Evolutionary conservation across 1,140 invertebrate genomes (phyloP).

Genomic region (Drosophila santomea): DNA sequence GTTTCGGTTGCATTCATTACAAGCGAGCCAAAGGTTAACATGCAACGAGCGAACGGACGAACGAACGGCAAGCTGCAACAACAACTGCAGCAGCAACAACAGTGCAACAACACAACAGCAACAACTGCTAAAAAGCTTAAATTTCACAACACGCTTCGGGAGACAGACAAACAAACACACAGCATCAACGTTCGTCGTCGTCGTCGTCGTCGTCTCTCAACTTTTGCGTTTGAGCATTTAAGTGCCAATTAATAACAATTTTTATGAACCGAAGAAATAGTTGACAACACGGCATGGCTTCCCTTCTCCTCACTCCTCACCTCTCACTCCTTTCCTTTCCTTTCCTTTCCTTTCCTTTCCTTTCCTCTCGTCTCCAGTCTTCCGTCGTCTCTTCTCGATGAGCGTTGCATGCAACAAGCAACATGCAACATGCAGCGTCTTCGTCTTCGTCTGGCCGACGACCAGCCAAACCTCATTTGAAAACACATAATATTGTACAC

Average conservation of each 20-base stretch:
- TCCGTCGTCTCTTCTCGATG: slow-evolving; percentile 5
- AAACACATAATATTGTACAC: slow-evolving; percentile 82
- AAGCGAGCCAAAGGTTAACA: slow-evolving; percentile 81
- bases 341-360: too few relatives aligned
- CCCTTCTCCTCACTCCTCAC: slow-evolving; percentile 18
- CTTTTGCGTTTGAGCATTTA: slow-evolving; percentile 84
- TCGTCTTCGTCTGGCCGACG: not conserved
- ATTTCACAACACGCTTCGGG: slow-evolving; percentile 78
- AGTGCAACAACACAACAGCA: slow-evolving; percentile 41
- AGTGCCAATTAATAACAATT: slow-evolving; percentile 85
- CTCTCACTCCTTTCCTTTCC: too few relatives aligned
- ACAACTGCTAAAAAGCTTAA: slow-evolving; percentile 82
- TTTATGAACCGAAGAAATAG: slow-evolving; percentile 85
- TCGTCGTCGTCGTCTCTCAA: slow-evolving; percentile 62
- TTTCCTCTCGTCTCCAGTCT: not conserved
- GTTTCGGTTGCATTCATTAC: slow-evolving; percentile 78
- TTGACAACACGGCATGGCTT: slow-evolving; percentile 82
- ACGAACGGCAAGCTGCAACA: slow-evolving; percentile 27
- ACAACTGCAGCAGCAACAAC: slow-evolving; percentile 19
- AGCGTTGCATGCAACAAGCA: slow-evolving; percentile 77
- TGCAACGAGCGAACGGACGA: slow-evolving; percentile 72
- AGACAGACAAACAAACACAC: slow-evolving; percentile 40
- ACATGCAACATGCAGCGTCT: slow-evolving; percentile 64
- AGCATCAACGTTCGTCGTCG: slow-evolving; percentile 49
- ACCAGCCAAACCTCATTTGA: slow-evolving; percentile 80